Conservation (phyloP, 2,888 invertebrate species). For the Archips xylosteana region DNA sequence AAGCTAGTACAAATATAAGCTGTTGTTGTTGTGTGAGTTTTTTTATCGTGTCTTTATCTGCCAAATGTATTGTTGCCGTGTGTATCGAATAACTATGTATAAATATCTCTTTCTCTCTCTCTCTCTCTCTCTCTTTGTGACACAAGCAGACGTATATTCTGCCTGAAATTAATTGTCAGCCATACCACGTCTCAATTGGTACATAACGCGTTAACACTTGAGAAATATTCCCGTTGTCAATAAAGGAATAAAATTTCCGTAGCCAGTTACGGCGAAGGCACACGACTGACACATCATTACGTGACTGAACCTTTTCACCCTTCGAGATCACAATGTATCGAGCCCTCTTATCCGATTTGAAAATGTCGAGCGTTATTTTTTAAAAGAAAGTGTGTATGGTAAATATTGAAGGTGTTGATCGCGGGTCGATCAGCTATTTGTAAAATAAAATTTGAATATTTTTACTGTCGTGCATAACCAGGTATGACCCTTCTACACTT, state of each 20-base stretch:
- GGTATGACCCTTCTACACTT: too few relatives aligned
- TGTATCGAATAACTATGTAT: too few relatives aligned
- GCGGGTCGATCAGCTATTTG: background rate
- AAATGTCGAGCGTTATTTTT: conserved; percentile 35
- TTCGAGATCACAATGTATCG: conserved; percentile 62
- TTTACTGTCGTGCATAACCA: too few relatives aligned
- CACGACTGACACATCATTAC: conserved; percentile 76
- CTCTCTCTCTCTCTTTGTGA: too few relatives aligned
- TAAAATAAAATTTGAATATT: too few relatives aligned
- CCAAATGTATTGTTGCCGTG: too few relatives aligned
- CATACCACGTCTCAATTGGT: background rate
- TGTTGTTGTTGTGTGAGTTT: too few relatives aligned
- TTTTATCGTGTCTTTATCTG: too few relatives aligned
- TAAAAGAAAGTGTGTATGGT: background rate
- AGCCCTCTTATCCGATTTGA: conserved; percentile 35
- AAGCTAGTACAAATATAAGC: too few relatives aligned
- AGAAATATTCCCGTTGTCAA: conserved; percentile 61
- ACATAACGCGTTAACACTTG: conserved; percentile 51
- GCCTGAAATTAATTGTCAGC: background rate
- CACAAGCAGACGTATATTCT: background rate
- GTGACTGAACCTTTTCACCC: conserved; percentile 71
- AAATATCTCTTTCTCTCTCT: too few relatives aligned
- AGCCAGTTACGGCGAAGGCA: conserved; percentile 55
- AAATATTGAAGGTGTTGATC: background rate
- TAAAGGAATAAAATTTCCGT: conserved; percentile 72